Evolutionary conservation across 2,113 vertebrate species (phyloP).

Genomic region (Gobio gobio): DNA sequence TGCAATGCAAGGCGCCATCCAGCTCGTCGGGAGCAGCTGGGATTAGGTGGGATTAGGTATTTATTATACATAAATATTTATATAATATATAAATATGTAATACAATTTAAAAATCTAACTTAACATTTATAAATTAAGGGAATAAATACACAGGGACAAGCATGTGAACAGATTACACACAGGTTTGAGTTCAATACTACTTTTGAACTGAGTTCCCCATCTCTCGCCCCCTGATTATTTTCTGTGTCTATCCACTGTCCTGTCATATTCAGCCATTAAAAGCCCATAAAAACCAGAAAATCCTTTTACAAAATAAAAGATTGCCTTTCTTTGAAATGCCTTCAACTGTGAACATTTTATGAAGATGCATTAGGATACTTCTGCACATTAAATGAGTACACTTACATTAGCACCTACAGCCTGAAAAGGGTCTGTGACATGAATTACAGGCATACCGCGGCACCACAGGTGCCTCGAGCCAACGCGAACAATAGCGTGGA

Average conservation of each 20-base stretch:
- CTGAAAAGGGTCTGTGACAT: not conserved
- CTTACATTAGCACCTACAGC: slow-evolving; percentile 1
- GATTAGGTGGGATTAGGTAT: no score
- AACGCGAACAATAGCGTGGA: slow-evolving; percentile 22
- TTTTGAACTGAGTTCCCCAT: not conserved
- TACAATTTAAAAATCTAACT: not conserved
- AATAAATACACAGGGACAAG: not conserved
- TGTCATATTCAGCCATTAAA: not conserved
- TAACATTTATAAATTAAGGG: not conserved
- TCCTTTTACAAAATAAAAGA: not conserved
- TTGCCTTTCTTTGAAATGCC: not conserved
- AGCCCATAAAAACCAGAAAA: not conserved
- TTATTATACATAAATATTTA: no score
- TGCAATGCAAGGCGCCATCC: no score
- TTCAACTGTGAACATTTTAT: not conserved
- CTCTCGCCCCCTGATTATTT: not conserved
- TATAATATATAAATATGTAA: no score
- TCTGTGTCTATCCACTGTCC: not conserved
- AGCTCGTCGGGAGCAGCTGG: no score
- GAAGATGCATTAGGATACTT: not conserved
- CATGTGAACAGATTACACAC: not conserved
- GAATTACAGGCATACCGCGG: not conserved
- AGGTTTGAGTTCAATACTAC: not conserved
- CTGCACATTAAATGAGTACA: not conserved
- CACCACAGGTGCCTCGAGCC: slow-evolving; percentile 23